Evolutionary conservation across 2,797 vertebrate species (phyloP), one percentile per base, ranked within the genome.

Genomic region (Coracias cyanogaster): DNA sequence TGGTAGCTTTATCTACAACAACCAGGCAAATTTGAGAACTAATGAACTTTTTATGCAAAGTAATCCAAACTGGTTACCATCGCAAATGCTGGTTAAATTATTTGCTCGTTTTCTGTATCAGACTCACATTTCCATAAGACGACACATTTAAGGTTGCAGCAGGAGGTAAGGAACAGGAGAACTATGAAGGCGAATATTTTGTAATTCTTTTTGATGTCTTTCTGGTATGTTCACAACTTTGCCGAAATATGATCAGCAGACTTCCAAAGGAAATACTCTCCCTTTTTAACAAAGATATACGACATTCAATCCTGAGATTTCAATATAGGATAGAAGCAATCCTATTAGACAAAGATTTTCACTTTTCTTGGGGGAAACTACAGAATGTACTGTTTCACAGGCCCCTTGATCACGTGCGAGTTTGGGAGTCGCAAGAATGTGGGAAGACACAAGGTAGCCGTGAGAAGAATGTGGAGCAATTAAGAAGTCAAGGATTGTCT

Each of bases 321-420:
- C 67, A 74, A 89, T 82, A 91, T 7, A 83, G 31, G 43, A 83
- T 74, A 88, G 93, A 94, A 85, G 24, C 33, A 88, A 67, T 60
- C 35, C 66, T 61, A 83, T 91, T 82, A 83, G 83, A 89, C 26
- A 70, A 69, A 62, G 41, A 86, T 58, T 89, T 94, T 89, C 70
- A 85, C 89, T 79, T 92, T 92, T 65, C n/a, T n/a, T n/a, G n/a
- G n/a, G n/a, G n/a, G n/a, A n/a, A n/a, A n/a, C n/a, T n/a, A n/a
- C n/a, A n/a, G n/a, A n/a, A n/a, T n/a, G n/a, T n/a, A n/a, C n/a
- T n/a, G n/a, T n/a, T n/a, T n/a, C n/a, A n/a, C n/a, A n/a, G n/a
- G n/a, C n/a, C n/a, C n/a, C n/a, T n/a, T n/a, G n/a, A n/a, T n/a
- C n/a, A n/a, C n/a, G n/a, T n/a, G n/a, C n/a, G n/a, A n/a, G n/a